Conservation (phyloP, 2,113 vertebrate genomes). For the Sinocyclocheilus maitianheensis region DNA sequence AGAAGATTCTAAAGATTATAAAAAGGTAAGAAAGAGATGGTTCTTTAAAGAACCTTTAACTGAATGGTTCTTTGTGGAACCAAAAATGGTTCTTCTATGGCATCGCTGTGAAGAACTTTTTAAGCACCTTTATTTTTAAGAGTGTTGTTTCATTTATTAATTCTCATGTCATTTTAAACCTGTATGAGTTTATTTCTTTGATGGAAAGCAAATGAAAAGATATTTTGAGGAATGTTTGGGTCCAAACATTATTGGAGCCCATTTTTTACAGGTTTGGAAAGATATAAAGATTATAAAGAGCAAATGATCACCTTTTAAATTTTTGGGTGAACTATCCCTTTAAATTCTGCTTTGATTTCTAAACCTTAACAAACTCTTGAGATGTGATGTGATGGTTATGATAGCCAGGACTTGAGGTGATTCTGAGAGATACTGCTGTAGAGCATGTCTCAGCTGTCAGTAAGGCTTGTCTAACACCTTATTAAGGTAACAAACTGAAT, state of each 20-base stretch:
- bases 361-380: neutral
- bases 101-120: too few relatives aligned
- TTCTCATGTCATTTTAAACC: too few relatives aligned
- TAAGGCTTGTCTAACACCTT: slow-evolving; percentile 38
- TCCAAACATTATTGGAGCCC: neutral
- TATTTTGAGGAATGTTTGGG: neutral
- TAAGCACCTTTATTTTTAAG: too few relatives aligned
- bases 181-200: neutral
- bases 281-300: neutral
- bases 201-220: neutral
- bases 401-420: neutral
- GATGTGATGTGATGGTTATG: neutral
- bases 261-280: neutral
- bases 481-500: slow-evolving; percentile 45
- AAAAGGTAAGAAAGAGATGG: too few relatives aligned
- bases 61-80: too few relatives aligned
- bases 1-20: too few relatives aligned
- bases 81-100: too few relatives aligned
- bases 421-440: neutral
- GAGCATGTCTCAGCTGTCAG: slow-evolving; percentile 34
- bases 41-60: too few relatives aligned
- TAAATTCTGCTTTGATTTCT: neutral
- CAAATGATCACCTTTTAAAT: neutral
- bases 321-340: too few relatives aligned
- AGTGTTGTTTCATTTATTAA: too few relatives aligned